Conservation (phyloP, 2,797 vertebrate genomes). For the Simalia tracyae region DNA sequence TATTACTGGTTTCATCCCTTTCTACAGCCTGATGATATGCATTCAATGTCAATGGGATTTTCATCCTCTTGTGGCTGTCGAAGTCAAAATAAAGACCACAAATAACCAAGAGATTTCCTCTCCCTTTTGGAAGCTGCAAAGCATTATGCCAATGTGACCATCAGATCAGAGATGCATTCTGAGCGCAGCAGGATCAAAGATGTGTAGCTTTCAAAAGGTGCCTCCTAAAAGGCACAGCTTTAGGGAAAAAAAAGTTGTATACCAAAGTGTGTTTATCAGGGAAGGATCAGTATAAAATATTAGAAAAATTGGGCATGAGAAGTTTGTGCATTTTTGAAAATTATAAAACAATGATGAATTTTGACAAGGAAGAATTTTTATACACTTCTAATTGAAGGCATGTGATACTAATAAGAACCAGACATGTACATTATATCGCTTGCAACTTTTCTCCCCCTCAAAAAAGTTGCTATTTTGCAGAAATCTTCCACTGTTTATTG, state of each 20-base stretch:
- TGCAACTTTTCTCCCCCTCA: neutral
- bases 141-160: neutral
- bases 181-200: neutral
- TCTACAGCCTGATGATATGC: neutral
- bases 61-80: neutral
- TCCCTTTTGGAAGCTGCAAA: neutral
- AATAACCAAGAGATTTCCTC: neutral
- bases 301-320: neutral
- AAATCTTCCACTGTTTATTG: neutral
- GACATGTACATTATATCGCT: neutral
- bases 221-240: too few species aligned
- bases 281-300: neutral
- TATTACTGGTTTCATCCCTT: neutral
- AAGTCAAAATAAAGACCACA: neutral
- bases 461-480: neutral
- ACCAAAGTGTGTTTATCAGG: too few species aligned
- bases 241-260: too few species aligned
- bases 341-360: neutral
- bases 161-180: neutral
- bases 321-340: neutral
- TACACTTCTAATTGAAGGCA: neutral
- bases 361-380: neutral
- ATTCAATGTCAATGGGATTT: neutral
- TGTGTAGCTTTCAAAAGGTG: neutral
- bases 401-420: neutral